These are phyloP conservation scores for Sinelater perroti DNA, from an alignment of 2,888 invertebrate species.

Conservation along the genomic window DNA sequence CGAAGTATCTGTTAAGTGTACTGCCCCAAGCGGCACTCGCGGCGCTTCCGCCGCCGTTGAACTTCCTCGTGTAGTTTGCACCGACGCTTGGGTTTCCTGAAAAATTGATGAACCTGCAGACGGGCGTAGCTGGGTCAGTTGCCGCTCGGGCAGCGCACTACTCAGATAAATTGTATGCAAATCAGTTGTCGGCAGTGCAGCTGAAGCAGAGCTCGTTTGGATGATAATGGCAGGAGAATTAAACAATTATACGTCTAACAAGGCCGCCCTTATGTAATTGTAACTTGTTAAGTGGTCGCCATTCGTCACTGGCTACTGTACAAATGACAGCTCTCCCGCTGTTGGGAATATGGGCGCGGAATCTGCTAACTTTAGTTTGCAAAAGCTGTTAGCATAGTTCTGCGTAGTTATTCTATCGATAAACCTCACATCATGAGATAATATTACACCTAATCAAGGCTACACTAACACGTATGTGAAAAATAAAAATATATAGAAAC, in stretches of 20 bases:
- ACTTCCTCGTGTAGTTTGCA: background rate
- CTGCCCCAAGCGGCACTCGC: slow-evolving; percentile 10
- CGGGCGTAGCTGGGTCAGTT: slow-evolving; percentile 5
- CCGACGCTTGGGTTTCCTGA: too few relatives aligned
- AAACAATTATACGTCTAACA: slow-evolving; percentile 43
- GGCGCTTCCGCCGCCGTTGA: slow-evolving; percentile 9
- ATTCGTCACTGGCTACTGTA: slow-evolving; percentile 24
- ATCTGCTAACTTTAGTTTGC: too few relatives aligned
- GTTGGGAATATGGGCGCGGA: background rate
- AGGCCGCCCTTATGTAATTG: slow-evolving; percentile 21
- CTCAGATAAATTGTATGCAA: slow-evolving; percentile 27
- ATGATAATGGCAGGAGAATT: slow-evolving; percentile 50
- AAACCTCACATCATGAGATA: too few relatives aligned
- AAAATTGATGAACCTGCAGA: background rate
- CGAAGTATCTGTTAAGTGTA: slow-evolving; percentile 24
- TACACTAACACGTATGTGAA: too few relatives aligned
- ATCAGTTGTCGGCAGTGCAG: slow-evolving; percentile 34
- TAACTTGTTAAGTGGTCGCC: slow-evolving; percentile 21
- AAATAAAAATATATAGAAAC: too few relatives aligned
- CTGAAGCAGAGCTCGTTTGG: slow-evolving; percentile 50
- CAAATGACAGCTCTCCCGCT: slow-evolving; percentile 3
- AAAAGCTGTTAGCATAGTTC: too few relatives aligned
- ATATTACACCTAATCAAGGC: too few relatives aligned
- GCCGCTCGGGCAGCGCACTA: slow-evolving; percentile 11
- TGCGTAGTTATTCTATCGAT: too few relatives aligned